phyloP scores from a whole-genome alignment of 2,797 vertebrate genomes.

The Pipistrellus kuhlii region DNA sequence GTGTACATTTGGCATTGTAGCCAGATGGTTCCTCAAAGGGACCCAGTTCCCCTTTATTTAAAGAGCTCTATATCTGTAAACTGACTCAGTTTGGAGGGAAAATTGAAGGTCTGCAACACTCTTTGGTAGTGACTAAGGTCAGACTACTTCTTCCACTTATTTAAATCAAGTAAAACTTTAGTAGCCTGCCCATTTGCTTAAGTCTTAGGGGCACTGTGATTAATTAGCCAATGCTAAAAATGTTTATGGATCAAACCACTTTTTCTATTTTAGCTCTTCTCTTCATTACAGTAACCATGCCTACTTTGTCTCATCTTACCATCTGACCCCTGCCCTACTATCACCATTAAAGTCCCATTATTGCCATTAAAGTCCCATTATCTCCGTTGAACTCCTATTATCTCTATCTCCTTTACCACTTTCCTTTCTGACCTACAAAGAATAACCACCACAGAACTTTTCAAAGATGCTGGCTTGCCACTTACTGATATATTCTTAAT shows the following conservation, averaged over 20 bases:
- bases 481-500: background rate
- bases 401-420: background rate
- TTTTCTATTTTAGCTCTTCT: background rate
- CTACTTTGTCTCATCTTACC: background rate
- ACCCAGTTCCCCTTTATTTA: background rate
- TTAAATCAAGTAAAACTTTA: background rate
- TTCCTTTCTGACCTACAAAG: background rate
- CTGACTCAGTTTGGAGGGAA: background rate
- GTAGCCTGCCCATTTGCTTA: background rate
- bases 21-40: background rate
- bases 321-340: background rate
- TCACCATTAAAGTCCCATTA: background rate
- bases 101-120: background rate
- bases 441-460: background rate
- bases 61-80: background rate
- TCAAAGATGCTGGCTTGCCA: background rate
- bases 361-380: background rate
- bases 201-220: background rate
- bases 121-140: background rate
- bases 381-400: background rate
- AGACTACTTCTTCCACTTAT: background rate
- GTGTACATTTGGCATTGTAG: background rate
- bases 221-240: constrained; percentile 2
- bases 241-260: background rate
- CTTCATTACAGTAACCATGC: background rate